Evolutionary conservation across 2,797 vertebrate genomes (phyloP).

Genomic region (Sitta carolinensis): DNA sequence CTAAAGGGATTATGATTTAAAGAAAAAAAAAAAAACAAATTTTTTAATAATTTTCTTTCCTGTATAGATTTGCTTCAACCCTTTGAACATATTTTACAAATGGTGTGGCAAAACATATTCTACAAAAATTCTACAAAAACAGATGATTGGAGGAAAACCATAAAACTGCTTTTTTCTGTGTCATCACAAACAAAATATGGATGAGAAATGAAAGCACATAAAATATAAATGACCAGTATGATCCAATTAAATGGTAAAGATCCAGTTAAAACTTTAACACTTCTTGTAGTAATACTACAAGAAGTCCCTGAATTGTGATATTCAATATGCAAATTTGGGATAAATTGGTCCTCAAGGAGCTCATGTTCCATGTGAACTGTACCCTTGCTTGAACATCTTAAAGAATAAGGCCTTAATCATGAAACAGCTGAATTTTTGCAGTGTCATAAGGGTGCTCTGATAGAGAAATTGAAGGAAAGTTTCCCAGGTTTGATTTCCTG

Average conservation of each 20-base stretch:
- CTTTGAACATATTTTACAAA: neutral
- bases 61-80: neutral
- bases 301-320: neutral
- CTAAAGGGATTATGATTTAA: neutral
- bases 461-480: neutral
- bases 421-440: neutral
- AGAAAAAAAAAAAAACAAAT: neutral
- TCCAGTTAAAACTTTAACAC: neutral
- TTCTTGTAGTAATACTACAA: neutral
- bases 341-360: neutral
- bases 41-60: neutral
- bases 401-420: neutral
- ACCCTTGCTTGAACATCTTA: neutral
- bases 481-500: neutral
- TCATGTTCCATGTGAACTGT: neutral
- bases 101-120: fast-evolving
- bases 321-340: neutral
- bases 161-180: neutral
- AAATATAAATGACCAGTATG: neutral
- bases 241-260: neutral
- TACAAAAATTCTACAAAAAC: neutral
- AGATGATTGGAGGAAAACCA: neutral
- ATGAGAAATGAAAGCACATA: neutral
- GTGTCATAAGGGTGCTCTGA: neutral
- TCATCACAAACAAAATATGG: neutral